Conservation (phyloP, 23 tunicate species). For the Aplidium turbinatum region DNA sequence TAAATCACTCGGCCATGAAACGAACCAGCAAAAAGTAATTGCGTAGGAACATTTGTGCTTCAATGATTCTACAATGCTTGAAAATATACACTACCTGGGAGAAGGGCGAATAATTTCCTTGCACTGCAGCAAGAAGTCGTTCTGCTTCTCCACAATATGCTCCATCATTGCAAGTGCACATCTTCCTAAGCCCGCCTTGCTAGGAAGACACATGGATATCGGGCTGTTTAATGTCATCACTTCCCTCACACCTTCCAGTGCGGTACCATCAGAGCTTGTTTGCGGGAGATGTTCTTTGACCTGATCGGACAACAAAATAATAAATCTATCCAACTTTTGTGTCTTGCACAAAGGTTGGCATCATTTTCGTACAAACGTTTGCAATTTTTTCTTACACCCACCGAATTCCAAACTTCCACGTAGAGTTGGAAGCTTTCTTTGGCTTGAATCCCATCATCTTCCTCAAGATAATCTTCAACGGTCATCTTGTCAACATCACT, state of each 20-base stretch:
- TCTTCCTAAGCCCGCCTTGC: conserved; percentile 39
- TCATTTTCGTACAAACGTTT: background rate
- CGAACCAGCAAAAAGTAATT: too few species aligned
- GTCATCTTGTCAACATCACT: conserved; percentile 12
- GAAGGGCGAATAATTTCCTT: background rate
- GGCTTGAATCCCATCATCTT: conserved; percentile 7
- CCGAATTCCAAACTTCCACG: conserved; percentile 18
- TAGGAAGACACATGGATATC: conserved; percentile 42
- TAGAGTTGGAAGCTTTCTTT: conserved; percentile 1
- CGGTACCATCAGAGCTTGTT: background rate
- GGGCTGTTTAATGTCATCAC: conserved; percentile 46
- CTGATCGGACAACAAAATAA: too few species aligned
- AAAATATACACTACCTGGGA: background rate
- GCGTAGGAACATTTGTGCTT: too few species aligned
- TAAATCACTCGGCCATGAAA: too few species aligned
- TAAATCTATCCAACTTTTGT: too few species aligned
- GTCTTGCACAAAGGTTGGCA: too few species aligned
- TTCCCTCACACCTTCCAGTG: background rate
- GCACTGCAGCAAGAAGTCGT: conserved; percentile 30
- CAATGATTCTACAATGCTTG: background rate
- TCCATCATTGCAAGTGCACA: conserved; percentile 35
- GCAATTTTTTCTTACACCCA: background rate
- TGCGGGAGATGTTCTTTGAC: conserved; percentile 1
- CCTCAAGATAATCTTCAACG: conserved; percentile 5
- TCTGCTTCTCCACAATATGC: conserved; percentile 38